Base-by-base conservation (phyloP, 2,113 vertebrate genomes). In the Dipodomys merriami region DNA sequence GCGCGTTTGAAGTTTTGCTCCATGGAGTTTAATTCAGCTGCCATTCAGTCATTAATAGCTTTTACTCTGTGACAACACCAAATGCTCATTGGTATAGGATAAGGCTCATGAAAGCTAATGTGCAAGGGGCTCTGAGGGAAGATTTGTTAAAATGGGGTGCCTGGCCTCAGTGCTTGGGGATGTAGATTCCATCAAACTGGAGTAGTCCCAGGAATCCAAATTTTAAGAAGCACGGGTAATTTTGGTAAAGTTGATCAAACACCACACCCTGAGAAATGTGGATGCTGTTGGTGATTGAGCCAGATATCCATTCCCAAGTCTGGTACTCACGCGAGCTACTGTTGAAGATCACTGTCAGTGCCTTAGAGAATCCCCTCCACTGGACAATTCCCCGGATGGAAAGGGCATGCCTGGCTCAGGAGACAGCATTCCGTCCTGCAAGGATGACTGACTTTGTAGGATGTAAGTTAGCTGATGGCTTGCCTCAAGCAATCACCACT, bases 261-360 rank as follows among this genome's bases (percentile, higher is more conserved):
- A 72, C 10, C 1, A 13, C n/a, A 25, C n/a, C 29, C 57, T 68
- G 74, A 81, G 33, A 18, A 8, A 46, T 18, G 16, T 39, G 29
- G 7, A 29, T 46, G 9, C 57, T 27, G 1, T 46, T 27, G 49
- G 68, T 11, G 12, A 0, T 8, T 33, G 2, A 23, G 8, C 29
- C 15, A 46, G 22, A 29, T 2, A 6, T 6, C 16, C 53, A 23
- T 33, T 19, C 10, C 33, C 86, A 57, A 68, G n/a, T n/a, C 0
- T 0, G 16, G 6, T 5, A 9, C 30, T 15, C 33, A 39, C 7
- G 10, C 0, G 35, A 83, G 27, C 13, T 60, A n/a, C 25, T 49
- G 18, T 27, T 19, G 53, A 18, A 13, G 53, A 57, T 13, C 12
- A 29, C 22, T 6, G 10, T 35, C n/a, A n/a, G 2, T 8, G 57